Conservation (phyloP, 2,113 vertebrate species). For the Amphiprion percula region DNA sequence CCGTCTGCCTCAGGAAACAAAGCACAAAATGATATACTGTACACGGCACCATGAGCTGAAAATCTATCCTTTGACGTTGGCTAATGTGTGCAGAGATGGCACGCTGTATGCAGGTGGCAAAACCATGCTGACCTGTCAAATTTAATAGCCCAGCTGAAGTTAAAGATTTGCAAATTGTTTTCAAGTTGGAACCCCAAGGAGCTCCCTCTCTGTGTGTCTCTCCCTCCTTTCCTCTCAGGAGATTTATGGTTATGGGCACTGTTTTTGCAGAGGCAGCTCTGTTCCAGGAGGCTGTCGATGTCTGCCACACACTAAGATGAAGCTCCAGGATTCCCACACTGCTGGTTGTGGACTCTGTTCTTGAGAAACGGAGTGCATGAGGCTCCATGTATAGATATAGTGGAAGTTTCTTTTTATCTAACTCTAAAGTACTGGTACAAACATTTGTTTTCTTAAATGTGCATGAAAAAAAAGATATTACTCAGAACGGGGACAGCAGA, state of each 20-base stretch:
- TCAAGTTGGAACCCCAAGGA: constrained; percentile 42
- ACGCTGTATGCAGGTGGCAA: constrained; percentile 57
- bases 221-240: constrained; percentile 43
- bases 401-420: background rate
- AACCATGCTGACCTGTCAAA: constrained; percentile 40
- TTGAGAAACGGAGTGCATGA: background rate
- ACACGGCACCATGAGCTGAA: background rate
- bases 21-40: constrained; percentile 21
- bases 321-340: constrained; percentile 67
- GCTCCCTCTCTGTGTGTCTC: constrained; percentile 47
- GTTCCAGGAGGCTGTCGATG: constrained; percentile 60
- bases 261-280: constrained; percentile 61
- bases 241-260: constrained; percentile 68
- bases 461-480: constrained; percentile 1
- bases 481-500: constrained; percentile 1
- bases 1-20: constrained; percentile 17
- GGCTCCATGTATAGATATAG: background rate
- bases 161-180: constrained; percentile 76
- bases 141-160: constrained; percentile 67
- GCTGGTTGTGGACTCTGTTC: constrained; percentile 16
- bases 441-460: background rate
- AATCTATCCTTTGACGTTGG: constrained; percentile 13
- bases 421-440: background rate
- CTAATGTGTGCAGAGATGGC: constrained; percentile 19
- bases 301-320: constrained; percentile 62